These are phyloP conservation scores for Aphrocallistes beatrix DNA, from an alignment of 37 sponge, comb jelly and placozoan species.

Conservation along the genomic window DNA sequence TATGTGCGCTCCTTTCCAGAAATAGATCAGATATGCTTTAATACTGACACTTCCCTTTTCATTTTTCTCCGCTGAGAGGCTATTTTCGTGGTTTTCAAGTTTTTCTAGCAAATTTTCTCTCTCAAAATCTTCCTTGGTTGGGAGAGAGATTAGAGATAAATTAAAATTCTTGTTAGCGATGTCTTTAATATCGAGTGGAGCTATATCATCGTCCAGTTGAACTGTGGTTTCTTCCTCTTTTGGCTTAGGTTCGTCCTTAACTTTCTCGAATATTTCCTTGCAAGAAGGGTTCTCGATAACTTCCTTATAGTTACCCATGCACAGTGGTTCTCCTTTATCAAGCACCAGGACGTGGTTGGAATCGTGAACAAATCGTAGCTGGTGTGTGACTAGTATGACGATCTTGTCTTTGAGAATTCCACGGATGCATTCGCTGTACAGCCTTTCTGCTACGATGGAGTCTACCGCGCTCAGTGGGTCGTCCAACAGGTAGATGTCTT, in stretches of 20 bases:
- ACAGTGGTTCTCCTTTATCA: neutral
- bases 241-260: no score
- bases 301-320: neutral
- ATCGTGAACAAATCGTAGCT: neutral
- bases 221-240: no score
- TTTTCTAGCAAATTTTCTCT: no score
- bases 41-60: neutral
- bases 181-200: no score
- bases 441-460: neutral
- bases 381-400: neutral
- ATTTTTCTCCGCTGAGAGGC: neutral
- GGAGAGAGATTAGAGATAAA: no score
- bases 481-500: neutral
- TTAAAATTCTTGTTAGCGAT: no score
- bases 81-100: neutral
- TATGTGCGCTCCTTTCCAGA: neutral
- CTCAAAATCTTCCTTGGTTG: no score
- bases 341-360: neutral
- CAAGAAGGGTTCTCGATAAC: no score
- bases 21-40: neutral
- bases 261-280: no score
- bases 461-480: neutral
- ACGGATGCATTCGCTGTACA: neutral
- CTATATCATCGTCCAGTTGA: no score
- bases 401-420: neutral